Base-by-base conservation (phyloP, 2,888 invertebrate species). In the Meganola albula region DNA sequence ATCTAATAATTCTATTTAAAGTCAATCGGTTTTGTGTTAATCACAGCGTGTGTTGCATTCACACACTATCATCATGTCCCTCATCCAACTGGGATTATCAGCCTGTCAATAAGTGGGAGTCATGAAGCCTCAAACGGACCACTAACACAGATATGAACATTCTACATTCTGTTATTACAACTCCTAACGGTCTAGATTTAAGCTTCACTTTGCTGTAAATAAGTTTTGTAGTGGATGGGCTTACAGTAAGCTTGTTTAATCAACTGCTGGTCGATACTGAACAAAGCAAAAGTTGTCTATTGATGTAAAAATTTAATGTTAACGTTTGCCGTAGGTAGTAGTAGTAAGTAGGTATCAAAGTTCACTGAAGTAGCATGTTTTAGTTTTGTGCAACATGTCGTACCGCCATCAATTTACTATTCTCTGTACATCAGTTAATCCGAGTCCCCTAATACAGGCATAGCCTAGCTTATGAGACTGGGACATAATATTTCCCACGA, bases 81-180 rank as follows among this genome's bases (percentile, higher is more conserved):
- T 25, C 28, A 28, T 41, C 39, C 37, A 31, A 34, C 30, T 25
- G 30, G 50, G 52, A 60, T 59, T 58, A 57, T 48, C 42, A 37
- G 41, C 41, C 37, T 53, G 52, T 58, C 53, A 51, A 46, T 58
- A 59, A 58, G 45, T 50, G 46, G 48, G 35, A 57, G 39, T 60
- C 55, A 53, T 51, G 53, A 34, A 43, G 43, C 41, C 50, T 46
- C 45, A 53, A 53, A 53, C 31, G 40, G 30, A 31, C 18, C 29
- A 32, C 34, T 31, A 34, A 12, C 33, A 18, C 9, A 26, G 22
- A 34, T 27, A 32, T 28, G 24, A 38, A 30, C 12, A 14, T 9
- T n/a, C 16, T 24, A 14, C 22, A 12, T 20, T 10, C 13, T 13
- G 7, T 7, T 13, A 10, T 3, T 1, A 8, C 27, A 27, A 7